Evolutionary conservation across 2,797 vertebrate genomes (phyloP).

Genomic region (Paratrypauchen microcephalus): DNA sequence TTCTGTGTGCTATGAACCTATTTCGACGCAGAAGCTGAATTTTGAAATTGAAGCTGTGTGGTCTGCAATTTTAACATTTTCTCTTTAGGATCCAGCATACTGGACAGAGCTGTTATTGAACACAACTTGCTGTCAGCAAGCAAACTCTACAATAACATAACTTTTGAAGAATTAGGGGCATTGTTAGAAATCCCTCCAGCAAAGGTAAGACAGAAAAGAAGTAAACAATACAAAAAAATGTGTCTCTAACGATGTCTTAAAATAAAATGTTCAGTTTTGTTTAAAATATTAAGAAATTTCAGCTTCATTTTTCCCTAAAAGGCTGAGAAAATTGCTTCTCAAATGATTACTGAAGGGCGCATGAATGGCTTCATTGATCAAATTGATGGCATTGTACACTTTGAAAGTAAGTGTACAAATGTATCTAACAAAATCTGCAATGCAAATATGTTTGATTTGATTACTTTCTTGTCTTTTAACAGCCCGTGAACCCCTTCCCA

Average conservation of each 20-base stretch:
- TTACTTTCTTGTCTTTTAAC: slow-evolving; percentile 6
- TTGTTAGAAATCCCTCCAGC: slow-evolving; percentile 96
- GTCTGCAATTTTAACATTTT: slow-evolving; percentile 10
- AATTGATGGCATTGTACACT: slow-evolving; percentile 98
- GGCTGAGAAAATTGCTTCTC: slow-evolving; percentile 98
- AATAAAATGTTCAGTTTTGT: neutral
- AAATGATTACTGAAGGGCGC: slow-evolving; percentile 98
- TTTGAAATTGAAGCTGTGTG: neutral
- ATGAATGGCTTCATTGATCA: slow-evolving; percentile 99
- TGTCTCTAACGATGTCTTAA: neutral
- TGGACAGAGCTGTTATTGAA: slow-evolving; percentile 98
- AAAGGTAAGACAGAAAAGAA: slow-evolving; percentile 77
- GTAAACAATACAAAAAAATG: neutral
- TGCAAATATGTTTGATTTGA: neutral
- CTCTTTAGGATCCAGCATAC: slow-evolving; percentile 91
- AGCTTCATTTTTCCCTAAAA: slow-evolving; percentile 48
- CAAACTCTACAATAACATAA: slow-evolving; percentile 99
- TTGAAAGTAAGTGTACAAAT: slow-evolving; percentile 89
- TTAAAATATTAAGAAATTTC: neutral
- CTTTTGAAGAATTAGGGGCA: slow-evolving; percentile 96
- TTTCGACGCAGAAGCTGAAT: too few species aligned
- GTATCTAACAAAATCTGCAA: neutral
- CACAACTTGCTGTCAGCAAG: slow-evolving; percentile 97
- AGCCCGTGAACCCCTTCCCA: slow-evolving; percentile 96
- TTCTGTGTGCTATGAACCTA: neutral